These are phyloP conservation scores for Parnassius apollo DNA, from an alignment of 2,888 invertebrate genomes.

Conservation along the genomic window DNA sequence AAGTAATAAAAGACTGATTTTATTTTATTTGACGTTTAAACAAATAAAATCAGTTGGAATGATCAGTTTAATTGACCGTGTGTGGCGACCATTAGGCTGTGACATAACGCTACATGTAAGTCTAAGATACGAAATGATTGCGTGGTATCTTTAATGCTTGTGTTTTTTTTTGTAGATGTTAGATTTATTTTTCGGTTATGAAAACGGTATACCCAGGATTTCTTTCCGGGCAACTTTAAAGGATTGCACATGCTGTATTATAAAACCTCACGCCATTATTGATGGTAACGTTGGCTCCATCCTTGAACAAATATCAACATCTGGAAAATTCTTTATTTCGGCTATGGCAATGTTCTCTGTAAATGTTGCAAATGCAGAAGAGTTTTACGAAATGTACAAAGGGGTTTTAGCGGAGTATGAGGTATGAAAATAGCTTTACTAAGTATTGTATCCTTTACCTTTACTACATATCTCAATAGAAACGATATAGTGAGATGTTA, in stretches of 20 bases:
- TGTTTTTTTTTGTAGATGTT: slow-evolving; percentile 44
- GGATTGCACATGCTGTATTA: slow-evolving; percentile 88
- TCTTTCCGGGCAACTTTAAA: slow-evolving; percentile 79
- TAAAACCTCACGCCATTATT: slow-evolving; percentile 93
- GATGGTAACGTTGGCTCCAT: slow-evolving; percentile 88
- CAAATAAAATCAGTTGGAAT: no score
- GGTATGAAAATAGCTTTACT: slow-evolving; percentile 54
- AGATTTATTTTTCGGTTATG: slow-evolving; percentile 61
- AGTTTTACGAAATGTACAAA: slow-evolving; percentile 95
- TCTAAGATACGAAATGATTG: no score
- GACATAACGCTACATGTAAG: no score
- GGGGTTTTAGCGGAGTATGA: slow-evolving; percentile 89
- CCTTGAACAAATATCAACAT: slow-evolving; percentile 85
- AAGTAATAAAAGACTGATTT: no score
- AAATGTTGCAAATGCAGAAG: slow-evolving; percentile 89
- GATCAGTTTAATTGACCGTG: no score
- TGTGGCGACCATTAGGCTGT: no score
- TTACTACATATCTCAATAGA: no score
- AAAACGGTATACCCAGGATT: slow-evolving; percentile 52
- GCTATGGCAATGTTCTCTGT: slow-evolving; percentile 91
- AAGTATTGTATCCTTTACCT: no score
- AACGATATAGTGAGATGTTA: no score
- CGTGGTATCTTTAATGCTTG: no score
- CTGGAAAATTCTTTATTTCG: slow-evolving; percentile 86
- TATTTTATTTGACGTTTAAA: no score